Conservation (phyloP, 2,797 vertebrate genomes). For the Phrynocephalus vlangalii region DNA sequence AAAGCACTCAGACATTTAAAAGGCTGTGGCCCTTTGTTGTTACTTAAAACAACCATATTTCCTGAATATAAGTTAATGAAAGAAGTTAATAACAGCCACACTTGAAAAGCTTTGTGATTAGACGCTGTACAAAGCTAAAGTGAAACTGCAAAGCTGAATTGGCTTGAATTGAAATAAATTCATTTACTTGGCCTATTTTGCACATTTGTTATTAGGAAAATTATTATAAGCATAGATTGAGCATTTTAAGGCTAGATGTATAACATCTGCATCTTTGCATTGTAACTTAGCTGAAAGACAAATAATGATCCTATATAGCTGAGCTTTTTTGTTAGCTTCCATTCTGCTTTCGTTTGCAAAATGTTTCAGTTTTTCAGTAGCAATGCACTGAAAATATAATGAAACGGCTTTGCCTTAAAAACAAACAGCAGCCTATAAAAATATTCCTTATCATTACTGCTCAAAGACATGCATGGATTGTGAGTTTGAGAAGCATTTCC, state of each 20-base stretch:
- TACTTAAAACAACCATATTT: constrained; percentile 75
- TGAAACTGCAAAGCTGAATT: constrained; percentile 48
- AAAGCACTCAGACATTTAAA: constrained; percentile 79
- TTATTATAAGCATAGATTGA: constrained; percentile 55
- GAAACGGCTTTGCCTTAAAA: constrained; percentile 61
- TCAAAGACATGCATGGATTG: constrained; percentile 58
- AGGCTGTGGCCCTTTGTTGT: constrained; percentile 73
- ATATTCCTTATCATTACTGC: constrained; percentile 43
- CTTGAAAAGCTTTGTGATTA: constrained; percentile 68
- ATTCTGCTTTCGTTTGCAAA: constrained; percentile 66
- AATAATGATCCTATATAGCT: constrained; percentile 45
- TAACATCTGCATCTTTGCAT: constrained; percentile 55
- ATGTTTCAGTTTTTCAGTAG: constrained; percentile 62
- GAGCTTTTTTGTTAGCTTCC: constrained; percentile 62
- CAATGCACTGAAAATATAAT: constrained; percentile 57
- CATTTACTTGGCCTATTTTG: constrained; percentile 51
- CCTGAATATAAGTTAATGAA: constrained; percentile 76
- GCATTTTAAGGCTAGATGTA: constrained; percentile 48
- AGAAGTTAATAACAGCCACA: constrained; percentile 72
- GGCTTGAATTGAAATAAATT: constrained; percentile 61
- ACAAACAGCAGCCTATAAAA: constrained; percentile 57
- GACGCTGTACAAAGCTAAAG: constrained; percentile 31
- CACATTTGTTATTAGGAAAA: constrained; percentile 48
- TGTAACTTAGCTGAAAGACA: constrained; percentile 52
- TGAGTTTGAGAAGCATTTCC: constrained; percentile 3